Evolutionary conservation across 2,113 vertebrate genomes (phyloP).

Genomic region (Paramisgurnus dabryanus): DNA sequence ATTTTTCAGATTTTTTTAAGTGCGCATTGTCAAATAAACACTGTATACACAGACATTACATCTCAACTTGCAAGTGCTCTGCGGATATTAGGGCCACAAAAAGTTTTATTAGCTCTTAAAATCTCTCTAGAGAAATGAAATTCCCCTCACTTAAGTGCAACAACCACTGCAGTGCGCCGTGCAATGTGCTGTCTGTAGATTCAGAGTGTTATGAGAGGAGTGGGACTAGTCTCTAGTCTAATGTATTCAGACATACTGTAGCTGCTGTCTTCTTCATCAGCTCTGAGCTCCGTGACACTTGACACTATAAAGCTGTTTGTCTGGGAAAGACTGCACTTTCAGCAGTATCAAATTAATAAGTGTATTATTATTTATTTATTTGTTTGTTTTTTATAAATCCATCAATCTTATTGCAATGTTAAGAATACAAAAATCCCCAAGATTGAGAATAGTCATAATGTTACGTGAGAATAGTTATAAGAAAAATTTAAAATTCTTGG

Average conservation of each 20-base stretch:
- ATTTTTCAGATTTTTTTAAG: too few relatives aligned
- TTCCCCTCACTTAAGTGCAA: not conserved
- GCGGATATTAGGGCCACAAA: not conserved
- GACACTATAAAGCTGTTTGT: not conserved
- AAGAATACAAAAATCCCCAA: too few relatives aligned
- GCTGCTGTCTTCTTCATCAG: not conserved
- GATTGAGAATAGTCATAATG: too few relatives aligned
- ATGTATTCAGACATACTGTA: conserved; percentile 10
- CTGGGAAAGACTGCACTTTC: too few relatives aligned
- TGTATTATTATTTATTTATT: too few relatives aligned
- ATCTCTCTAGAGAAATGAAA: not conserved
- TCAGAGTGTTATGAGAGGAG: not conserved
- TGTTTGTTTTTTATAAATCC: too few relatives aligned
- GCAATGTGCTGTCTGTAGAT: not conserved
- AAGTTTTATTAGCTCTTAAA: conserved; percentile 21
- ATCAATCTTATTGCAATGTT: too few relatives aligned
- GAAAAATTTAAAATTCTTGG: too few relatives aligned
- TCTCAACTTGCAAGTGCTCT: conserved; percentile 2
- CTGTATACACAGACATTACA: not conserved
- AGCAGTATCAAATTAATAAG: too few relatives aligned
- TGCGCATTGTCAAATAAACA: not conserved
- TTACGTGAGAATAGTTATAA: too few relatives aligned
- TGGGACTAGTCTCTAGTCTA: not conserved
- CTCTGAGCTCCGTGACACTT: not conserved
- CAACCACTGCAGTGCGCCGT: not conserved